These are phyloP conservation scores for Cryptus armator DNA, from an alignment of 2,888 invertebrate genomes.

Conservation along the genomic window DNA sequence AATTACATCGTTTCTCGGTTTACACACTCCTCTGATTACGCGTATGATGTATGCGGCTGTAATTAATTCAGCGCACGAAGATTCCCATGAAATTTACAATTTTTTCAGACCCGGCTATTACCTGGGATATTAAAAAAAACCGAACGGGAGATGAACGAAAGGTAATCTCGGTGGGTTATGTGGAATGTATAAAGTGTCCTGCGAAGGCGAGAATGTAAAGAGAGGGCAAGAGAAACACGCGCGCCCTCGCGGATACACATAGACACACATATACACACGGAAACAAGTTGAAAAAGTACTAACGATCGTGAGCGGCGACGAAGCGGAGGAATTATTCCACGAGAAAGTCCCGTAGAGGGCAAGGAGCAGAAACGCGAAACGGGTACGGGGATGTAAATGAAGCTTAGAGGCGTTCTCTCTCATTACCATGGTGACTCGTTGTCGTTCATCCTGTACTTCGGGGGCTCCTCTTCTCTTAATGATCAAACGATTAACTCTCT, in stretches of 20 bases:
- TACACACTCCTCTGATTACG: background rate
- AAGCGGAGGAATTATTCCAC: constrained; percentile 64
- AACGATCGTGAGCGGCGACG: constrained; percentile 63
- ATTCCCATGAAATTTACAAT: constrained; percentile 21
- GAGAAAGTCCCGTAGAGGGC: constrained; percentile 43
- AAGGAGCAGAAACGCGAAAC: constrained; percentile 15
- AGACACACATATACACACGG: background rate
- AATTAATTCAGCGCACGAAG: constrained; percentile 21
- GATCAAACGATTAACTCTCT: constrained; percentile 77
- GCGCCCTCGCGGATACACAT: background rate
- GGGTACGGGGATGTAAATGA: constrained; percentile 72
- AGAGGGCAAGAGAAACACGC: constrained; percentile 45
- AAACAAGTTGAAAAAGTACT: constrained; percentile 64
- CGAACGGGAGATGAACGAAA: constrained; percentile 29
- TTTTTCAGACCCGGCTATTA: constrained; percentile 12
- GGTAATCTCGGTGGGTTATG: constrained; percentile 55
- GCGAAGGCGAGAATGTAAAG: constrained; percentile 27
- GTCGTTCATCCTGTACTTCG: constrained; percentile 66
- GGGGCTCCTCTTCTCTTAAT: constrained; percentile 69
- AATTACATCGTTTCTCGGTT: background rate
- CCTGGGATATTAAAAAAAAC: constrained; percentile 12
- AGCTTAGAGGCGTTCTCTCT: constrained; percentile 67
- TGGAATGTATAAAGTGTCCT: constrained; percentile 2
- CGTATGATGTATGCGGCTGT: background rate
- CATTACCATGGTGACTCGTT: constrained; percentile 74